Conservation (phyloP, 2,113 vertebrate species). For the Dasyprocta punctata region DNA sequence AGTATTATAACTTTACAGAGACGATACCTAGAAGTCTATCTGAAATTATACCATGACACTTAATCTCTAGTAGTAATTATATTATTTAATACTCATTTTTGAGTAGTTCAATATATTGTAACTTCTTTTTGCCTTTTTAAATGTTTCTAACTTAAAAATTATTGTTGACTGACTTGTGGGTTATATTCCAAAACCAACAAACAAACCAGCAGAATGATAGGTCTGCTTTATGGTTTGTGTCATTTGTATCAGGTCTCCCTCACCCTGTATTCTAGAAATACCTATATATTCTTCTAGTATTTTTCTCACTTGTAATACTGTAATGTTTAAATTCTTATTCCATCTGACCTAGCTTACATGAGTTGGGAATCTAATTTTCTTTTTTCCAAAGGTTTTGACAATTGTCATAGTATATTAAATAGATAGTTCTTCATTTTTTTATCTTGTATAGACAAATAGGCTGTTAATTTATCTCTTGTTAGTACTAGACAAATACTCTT, state of each 20-base stretch:
- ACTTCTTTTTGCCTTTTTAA: neutral
- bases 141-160: neutral
- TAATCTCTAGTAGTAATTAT: neutral
- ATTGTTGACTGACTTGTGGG: neutral
- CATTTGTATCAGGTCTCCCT: neutral
- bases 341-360: neutral
- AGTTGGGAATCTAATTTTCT: neutral
- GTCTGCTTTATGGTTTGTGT: neutral
- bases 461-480: neutral
- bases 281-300: neutral
- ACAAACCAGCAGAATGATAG: neutral
- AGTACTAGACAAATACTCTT: neutral
- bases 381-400: neutral
- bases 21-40: neutral
- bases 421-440: neutral
- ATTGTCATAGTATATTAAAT: neutral
- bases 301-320: neutral
- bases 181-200: neutral
- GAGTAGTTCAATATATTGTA: neutral
- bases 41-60: neutral
- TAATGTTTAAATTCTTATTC: neutral
- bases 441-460: neutral
- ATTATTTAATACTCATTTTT: neutral
- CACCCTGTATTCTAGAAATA: neutral
- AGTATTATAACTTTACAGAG: neutral